Conservation (phyloP, 92 coral and sea anemone genomes). For the Nematostella vectensis region DNA sequence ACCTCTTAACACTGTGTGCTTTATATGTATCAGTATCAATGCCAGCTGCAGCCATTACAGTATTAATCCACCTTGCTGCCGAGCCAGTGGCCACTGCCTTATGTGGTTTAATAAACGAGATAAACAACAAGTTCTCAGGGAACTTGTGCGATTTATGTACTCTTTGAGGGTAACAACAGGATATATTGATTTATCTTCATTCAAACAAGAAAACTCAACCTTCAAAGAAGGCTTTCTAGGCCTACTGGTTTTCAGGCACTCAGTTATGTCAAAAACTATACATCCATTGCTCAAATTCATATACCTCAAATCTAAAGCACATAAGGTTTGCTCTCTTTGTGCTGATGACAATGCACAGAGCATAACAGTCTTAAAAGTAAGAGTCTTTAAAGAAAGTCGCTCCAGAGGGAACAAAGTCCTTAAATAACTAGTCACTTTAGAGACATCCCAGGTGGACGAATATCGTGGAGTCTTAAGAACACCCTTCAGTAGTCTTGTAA, state of each 20-base stretch:
- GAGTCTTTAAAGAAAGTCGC: conserved; percentile 20
- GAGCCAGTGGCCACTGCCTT: conserved; percentile 15
- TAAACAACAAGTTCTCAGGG: conserved; percentile 13
- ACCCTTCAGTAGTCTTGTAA: conserved; percentile 36
- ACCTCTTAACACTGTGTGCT: conserved; percentile 43
- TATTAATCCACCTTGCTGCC: conserved; percentile 24
- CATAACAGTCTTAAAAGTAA: conserved; percentile 43
- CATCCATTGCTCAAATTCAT: background rate
- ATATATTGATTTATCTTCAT: conserved; percentile 8
- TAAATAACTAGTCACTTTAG: conserved; percentile 35
- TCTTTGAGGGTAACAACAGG: conserved; percentile 8
- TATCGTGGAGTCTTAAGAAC: conserved; percentile 33
- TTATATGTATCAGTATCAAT: conserved; percentile 23
- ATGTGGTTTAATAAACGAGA: conserved; percentile 29
- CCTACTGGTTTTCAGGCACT: conserved; percentile 22
- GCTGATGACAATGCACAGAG: conserved; percentile 45
- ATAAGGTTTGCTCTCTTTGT: conserved; percentile 30
- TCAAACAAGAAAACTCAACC: conserved; percentile 14
- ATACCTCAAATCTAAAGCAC: conserved; percentile 8
- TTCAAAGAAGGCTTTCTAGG: conserved; percentile 31
- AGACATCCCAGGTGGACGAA: conserved; percentile 41
- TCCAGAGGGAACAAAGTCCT: conserved; percentile 43
- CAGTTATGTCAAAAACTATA: conserved; percentile 15
- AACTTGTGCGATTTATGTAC: conserved; percentile 27
- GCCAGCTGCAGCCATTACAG: conserved; percentile 13